phyloP scores from a whole-genome alignment of 2,797 vertebrate genomes.

The Poeciliopsis presidionis region DNA sequence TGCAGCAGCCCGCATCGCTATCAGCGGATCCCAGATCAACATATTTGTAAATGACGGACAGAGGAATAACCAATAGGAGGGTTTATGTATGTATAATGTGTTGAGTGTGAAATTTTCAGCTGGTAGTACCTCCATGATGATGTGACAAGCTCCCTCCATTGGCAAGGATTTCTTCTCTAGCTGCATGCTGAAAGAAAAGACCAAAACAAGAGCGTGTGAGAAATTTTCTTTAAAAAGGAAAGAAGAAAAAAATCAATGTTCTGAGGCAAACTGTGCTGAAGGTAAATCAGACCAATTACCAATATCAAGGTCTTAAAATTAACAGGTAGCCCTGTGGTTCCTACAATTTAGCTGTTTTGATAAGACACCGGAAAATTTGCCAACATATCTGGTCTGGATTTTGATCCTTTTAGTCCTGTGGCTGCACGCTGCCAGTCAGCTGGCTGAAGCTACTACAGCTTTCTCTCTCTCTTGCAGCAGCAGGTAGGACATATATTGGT shows the following conservation, averaged over 20 bases:
- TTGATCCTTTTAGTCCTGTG: not conserved
- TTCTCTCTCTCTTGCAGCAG: not conserved
- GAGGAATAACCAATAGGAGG: not conserved
- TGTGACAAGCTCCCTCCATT: slow-evolving; percentile 98
- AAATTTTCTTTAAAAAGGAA: not conserved
- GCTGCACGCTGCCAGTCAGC: not conserved
- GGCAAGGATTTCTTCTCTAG: slow-evolving; percentile 97
- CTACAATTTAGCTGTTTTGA: not conserved
- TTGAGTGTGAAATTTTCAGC: slow-evolving; percentile 2
- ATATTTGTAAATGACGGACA: slow-evolving; percentile 8
- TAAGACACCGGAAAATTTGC: too few species aligned
- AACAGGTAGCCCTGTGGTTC: not conserved
- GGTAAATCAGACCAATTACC: not conserved
- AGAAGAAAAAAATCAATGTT: not conserved
- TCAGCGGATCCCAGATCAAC: slow-evolving; percentile 11
- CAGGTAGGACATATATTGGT: not conserved
- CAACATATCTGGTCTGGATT: too few species aligned
- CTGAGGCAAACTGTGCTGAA: not conserved
- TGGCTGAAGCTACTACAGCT: not conserved
- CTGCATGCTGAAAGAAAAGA: slow-evolving; percentile 83
- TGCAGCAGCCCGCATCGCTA: slow-evolving; percentile 9
- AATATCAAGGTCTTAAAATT: not conserved
- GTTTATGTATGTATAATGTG: slow-evolving; percentile 3
- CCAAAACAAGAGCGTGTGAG: slow-evolving; percentile 26
- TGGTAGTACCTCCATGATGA: slow-evolving; percentile 94